Evolutionary conservation across 2,888 invertebrate species (phyloP).

Genomic region (Diogma glabrata): DNA sequence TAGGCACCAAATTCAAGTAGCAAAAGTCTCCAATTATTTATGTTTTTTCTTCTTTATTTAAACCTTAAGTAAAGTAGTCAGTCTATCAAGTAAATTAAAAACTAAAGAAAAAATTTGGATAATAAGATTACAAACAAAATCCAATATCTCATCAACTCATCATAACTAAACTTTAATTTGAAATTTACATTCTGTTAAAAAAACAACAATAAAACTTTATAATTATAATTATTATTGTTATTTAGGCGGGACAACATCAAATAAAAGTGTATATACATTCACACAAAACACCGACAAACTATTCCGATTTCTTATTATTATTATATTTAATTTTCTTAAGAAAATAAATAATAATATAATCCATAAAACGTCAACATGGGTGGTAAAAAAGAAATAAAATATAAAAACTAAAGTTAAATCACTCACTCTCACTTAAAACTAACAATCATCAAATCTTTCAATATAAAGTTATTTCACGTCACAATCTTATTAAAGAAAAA

Average conservation of each 20-base stretch:
- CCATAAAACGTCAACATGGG: slow-evolving; percentile 13
- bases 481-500: too few relatives aligned
- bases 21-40: slow-evolving; percentile 9
- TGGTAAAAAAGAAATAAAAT: slow-evolving; percentile 13
- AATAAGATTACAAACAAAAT: too few relatives aligned
- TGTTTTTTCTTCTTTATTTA: slow-evolving; percentile 1
- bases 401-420: slow-evolving; percentile 2
- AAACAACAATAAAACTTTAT: slow-evolving; percentile 3
- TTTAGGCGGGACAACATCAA: slow-evolving; percentile 8
- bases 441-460: slow-evolving; percentile 6
- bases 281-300: slow-evolving; percentile 4
- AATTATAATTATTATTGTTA: slow-evolving; percentile 6
- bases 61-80: slow-evolving; percentile 9
- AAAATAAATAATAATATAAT: slow-evolving; percentile 2
- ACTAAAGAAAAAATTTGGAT: slow-evolving; percentile 3
- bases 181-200: too few relatives aligned
- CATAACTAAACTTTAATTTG: too few relatives aligned
- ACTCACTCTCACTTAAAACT: slow-evolving; percentile 7
- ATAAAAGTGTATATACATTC: background rate
- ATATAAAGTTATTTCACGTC: slow-evolving; percentile 8
- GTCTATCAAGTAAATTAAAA: slow-evolving; percentile 4
- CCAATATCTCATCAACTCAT: too few relatives aligned
- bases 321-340: too few relatives aligned
- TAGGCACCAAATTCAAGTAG: slow-evolving; percentile 5
- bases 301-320: slow-evolving; percentile 1